These are phyloP conservation scores for Noctua comes DNA, from an alignment of 2,888 invertebrate species.

Conservation along the genomic window DNA sequence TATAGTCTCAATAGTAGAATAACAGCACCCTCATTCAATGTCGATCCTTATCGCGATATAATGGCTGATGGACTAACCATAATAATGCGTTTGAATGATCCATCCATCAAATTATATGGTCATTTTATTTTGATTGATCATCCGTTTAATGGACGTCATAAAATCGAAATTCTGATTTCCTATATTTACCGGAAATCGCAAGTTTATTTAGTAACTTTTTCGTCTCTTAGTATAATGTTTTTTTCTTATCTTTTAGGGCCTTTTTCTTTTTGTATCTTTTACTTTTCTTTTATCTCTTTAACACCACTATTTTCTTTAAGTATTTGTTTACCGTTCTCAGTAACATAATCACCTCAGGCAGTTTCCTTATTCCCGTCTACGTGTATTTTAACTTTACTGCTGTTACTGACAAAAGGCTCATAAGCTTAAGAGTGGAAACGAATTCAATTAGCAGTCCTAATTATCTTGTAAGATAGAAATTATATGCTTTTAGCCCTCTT, in stretches of 20 bases:
- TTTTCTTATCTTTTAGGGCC: background rate
- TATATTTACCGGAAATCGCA: background rate
- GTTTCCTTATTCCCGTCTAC: background rate
- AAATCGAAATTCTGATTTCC: conserved; percentile 14
- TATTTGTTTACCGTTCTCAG: conserved; percentile 2
- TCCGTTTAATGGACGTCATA: background rate
- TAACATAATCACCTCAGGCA: background rate
- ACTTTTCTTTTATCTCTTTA: background rate
- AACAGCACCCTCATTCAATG: background rate
- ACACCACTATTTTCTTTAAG: background rate
- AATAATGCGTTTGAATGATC: conserved; percentile 6
- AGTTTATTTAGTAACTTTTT: background rate
- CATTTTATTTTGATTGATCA: conserved; percentile 33
- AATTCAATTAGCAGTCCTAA: conserved; percentile 33
- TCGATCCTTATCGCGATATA: background rate
- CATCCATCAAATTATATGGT: conserved; percentile 20
- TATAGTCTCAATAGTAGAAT: background rate
- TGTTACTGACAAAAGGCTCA: conserved; percentile 17
- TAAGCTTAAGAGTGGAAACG: background rate
- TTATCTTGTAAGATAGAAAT: conserved; percentile 36
- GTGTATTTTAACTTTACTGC: conserved; percentile 16
- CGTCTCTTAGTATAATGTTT: conserved; percentile 1
- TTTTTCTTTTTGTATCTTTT: conserved; percentile 10
- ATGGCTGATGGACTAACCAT: conserved; percentile 5
- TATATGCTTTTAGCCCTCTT: conserved; percentile 14